Base-by-base conservation (phyloP, 2,888 invertebrate species). In the Andrena dorsata region DNA sequence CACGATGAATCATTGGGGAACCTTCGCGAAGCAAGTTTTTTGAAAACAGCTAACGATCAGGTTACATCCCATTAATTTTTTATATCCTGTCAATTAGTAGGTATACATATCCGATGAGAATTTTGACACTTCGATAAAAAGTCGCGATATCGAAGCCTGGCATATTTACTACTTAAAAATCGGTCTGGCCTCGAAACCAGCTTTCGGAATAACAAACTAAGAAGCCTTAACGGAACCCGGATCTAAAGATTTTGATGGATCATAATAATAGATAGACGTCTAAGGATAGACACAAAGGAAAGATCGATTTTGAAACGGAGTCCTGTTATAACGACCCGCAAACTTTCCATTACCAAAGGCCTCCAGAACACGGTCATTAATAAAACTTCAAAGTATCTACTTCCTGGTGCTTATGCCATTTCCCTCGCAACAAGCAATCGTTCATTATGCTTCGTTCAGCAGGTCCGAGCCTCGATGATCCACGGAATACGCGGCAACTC, bases 1-100 rank as follows among this genome's bases (percentile, higher is more conserved):
- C 80, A 70, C 58, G 63, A 49, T 80, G 86, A 85, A 80, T 87
- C 85, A 88, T 71, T 76, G 72, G 56, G 58, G 73, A 77, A 32
- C 73, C 76, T 85, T 82, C 84, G 73, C 32, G 71, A 71, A 56
- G 13, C 23, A 56, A 26, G 23, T 23, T 10, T 23, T 56, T 56
- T 10, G 1, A 26, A 23, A 56, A 26, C 10, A 4, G 47, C n/a
- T 41, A 30, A 32, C 28, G 20, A 53, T 47, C 64, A 71, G 10
- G 56, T 32, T 20, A 26, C 41, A 10, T 56, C 23, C 6, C 32
- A 28, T 20, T 51, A 8, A n/a, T 13, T 20, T 51, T 35, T 60
- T 41, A 10, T 51, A 6, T 8, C 16, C 1, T 6, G n/a, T 41
- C 10, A 10, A 69, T 41, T 23, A 23, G 28, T 51, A 47, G n/a